A percentile compares a stretch with the other conserved stretches of the same genome.
phyloP scores from a whole-genome alignment of 1,140 invertebrate genomes.

The Asobara japonica region DNA sequence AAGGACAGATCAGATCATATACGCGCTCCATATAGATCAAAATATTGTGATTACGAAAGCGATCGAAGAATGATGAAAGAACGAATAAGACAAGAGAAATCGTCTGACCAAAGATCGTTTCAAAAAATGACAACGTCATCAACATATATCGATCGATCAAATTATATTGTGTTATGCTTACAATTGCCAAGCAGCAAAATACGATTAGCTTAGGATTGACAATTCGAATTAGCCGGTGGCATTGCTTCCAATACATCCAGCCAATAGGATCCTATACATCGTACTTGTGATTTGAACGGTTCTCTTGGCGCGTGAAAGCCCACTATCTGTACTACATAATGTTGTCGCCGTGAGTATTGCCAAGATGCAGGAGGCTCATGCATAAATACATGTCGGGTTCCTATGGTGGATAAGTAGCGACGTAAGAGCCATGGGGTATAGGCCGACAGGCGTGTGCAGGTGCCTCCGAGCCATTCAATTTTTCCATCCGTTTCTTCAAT shows the following conservation, averaged over 20 bases:
- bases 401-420: constrained; percentile 39
- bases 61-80: neutral
- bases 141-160: constrained; percentile 40
- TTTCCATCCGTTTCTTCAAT: constrained; percentile 20
- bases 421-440: constrained; percentile 50
- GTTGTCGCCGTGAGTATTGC: neutral
- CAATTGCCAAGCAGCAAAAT: constrained; percentile 4
- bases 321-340: constrained; percentile 12
- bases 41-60: constrained; percentile 22
- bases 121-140: constrained; percentile 33
- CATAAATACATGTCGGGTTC: constrained; percentile 47
- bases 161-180: constrained; percentile 22
- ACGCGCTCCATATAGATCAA: neutral
- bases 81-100: constrained; percentile 11
- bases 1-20: too few relatives aligned
- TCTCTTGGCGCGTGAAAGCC: constrained; percentile 22
- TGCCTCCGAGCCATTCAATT: constrained; percentile 40
- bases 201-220: neutral
- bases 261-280: neutral
- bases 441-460: constrained; percentile 46
- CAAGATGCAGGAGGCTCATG: constrained; percentile 34
- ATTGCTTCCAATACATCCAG: neutral
- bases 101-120: constrained; percentile 39
- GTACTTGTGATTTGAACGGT: constrained; percentile 15
- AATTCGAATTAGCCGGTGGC: constrained; percentile 25